A percentile compares a stretch with the other conserved stretches of the same genome.
These are phyloP conservation scores for Halcyon badia DNA, from an alignment of 2,797 vertebrate species.

Conservation along the genomic window DNA sequence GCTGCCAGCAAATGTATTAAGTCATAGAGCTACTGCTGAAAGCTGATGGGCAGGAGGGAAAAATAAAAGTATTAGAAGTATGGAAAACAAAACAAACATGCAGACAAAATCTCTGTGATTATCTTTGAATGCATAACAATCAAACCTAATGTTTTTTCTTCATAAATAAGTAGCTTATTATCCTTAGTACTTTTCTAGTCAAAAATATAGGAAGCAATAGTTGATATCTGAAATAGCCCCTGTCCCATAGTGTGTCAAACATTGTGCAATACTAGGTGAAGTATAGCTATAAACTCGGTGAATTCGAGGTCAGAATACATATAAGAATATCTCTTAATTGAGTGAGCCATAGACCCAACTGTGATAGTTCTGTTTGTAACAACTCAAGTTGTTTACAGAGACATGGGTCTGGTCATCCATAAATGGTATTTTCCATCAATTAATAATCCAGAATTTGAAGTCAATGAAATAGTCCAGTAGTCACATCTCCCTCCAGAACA, in stretches of 20 bases:
- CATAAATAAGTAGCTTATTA: not conserved
- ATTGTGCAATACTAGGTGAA: too few relatives aligned
- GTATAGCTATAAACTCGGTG: not conserved
- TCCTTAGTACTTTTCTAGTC: not conserved
- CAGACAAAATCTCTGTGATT: not conserved
- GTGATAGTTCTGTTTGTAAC: not conserved
- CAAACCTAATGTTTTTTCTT: not conserved
- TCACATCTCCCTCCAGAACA: not conserved
- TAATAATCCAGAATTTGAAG: not conserved
- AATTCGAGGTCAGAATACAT: not conserved
- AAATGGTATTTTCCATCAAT: not conserved
- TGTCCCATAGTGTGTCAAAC: not conserved
- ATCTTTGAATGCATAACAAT: not conserved
- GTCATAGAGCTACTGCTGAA: slow-evolving; percentile 60
- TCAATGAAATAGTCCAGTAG: not conserved
- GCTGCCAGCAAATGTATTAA: slow-evolving; percentile 57
- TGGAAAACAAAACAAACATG: not conserved
- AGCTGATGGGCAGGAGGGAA: not conserved
- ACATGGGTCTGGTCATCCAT: not conserved
- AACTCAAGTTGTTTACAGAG: not conserved
- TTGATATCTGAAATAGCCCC: not conserved
- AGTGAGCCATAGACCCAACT: not conserved
- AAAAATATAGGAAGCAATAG: not conserved
- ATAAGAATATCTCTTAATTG: not conserved
- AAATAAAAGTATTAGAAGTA: not conserved